These are phyloP conservation scores for Trachelus troglodyta DNA, from an alignment of 2,888 invertebrate genomes.

Conservation along the genomic window DNA sequence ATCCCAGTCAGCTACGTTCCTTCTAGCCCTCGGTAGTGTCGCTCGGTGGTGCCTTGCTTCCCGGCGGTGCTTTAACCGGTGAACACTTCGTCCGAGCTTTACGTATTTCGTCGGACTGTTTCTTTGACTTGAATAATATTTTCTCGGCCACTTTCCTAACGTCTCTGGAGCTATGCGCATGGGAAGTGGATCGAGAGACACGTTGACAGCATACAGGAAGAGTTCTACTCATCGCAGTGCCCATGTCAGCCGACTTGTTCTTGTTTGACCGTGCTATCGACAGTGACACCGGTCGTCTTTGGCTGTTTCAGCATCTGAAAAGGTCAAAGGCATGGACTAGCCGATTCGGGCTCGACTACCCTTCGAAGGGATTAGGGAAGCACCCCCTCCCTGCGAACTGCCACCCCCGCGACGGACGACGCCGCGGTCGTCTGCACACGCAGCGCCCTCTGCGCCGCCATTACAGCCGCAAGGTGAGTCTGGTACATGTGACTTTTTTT, in stretches of 20 bases:
- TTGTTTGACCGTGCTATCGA: conserved; percentile 23
- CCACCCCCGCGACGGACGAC: conserved; percentile 31
- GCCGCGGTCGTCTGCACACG: conserved; percentile 33
- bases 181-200: conserved; percentile 28
- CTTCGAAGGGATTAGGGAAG: conserved; percentile 55
- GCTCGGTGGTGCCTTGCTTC: background rate
- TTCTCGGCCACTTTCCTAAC: background rate
- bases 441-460: conserved; percentile 56
- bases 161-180: background rate
- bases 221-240: conserved; percentile 23
- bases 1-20: background rate
- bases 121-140: background rate
- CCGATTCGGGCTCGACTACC: conserved; percentile 40
- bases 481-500: background rate
- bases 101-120: background rate
- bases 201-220: conserved; percentile 25
- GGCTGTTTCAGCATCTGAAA: conserved; percentile 59
- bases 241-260: conserved; percentile 18
- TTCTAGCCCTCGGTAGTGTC: background rate
- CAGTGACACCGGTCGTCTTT: conserved; percentile 43
- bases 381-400: conserved; percentile 42
- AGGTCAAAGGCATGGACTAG: conserved; percentile 59
- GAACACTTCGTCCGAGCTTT: background rate
- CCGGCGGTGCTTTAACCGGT: background rate
- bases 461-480: conserved; percentile 65